Evolutionary conservation across 2,888 invertebrate species (phyloP).

Genomic region (Cephus spinipes): DNA sequence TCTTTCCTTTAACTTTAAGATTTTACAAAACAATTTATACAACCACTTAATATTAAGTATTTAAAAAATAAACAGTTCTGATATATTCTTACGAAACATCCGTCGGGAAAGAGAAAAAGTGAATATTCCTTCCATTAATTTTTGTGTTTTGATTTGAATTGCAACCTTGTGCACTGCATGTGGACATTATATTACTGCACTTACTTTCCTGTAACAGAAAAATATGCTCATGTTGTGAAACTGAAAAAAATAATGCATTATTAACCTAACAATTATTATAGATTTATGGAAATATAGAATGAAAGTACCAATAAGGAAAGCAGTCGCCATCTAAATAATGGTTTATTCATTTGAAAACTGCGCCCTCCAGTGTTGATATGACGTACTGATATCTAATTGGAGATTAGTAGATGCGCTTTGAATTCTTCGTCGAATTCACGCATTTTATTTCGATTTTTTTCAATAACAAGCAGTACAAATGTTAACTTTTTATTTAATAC

Average conservation of each 20-base stretch:
- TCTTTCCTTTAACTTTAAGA: not conserved
- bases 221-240: not conserved
- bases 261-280: constrained; percentile 5
- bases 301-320: not conserved
- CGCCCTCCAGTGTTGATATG: not conserved
- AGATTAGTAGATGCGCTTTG: not conserved
- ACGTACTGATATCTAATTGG: not conserved
- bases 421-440: too few species aligned
- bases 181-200: not conserved
- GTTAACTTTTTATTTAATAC: not conserved
- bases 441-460: not conserved
- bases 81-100: not conserved
- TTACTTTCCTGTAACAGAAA: not conserved
- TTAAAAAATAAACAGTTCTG: not conserved
- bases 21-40: not conserved
- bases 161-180: constrained; percentile 34
- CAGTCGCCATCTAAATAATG: not conserved
- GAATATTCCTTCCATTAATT: constrained; percentile 31
- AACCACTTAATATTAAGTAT: not conserved
- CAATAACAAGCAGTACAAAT: not conserved
- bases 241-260: not conserved
- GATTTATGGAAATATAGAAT: not conserved
- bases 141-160: constrained; percentile 32
- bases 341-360: not conserved
- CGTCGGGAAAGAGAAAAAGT: constrained; percentile 39